Evolutionary conservation across 2,888 invertebrate species (phyloP).

Genomic region (Lycophotia porphyrea): DNA sequence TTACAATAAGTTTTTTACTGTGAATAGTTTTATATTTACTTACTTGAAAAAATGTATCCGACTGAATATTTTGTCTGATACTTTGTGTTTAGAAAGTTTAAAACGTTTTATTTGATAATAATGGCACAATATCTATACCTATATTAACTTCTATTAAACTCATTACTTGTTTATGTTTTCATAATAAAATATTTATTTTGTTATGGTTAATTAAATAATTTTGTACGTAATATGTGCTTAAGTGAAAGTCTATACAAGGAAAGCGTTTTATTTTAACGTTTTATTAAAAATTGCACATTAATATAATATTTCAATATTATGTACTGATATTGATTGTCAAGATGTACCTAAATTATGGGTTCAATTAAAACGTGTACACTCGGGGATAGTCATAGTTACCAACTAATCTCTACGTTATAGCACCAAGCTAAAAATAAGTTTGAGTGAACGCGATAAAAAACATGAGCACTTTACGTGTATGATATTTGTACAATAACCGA

Average conservation of each 20-base stretch:
- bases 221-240: slow-evolving; percentile 45
- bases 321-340: slow-evolving; percentile 33
- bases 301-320: slow-evolving; percentile 24
- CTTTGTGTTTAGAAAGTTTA: slow-evolving; percentile 18
- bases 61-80: slow-evolving; percentile 22
- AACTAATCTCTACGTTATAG: slow-evolving; percentile 65
- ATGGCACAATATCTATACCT: slow-evolving; percentile 59
- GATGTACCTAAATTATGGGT: slow-evolving; percentile 36
- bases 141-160: slow-evolving; percentile 48
- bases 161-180: slow-evolving; percentile 31
- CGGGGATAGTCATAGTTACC: slow-evolving; percentile 57
- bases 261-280: slow-evolving; percentile 20
- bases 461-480: slow-evolving; percentile 38
- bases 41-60: slow-evolving; percentile 21
- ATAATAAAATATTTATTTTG: slow-evolving; percentile 51
- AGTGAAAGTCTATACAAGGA: slow-evolving; percentile 22
- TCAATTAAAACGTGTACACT: slow-evolving; percentile 55
- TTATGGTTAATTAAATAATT: slow-evolving; percentile 29
- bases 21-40: slow-evolving; percentile 17
- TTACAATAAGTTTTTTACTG: neutral
- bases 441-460: slow-evolving; percentile 53
- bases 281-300: slow-evolving; percentile 40
- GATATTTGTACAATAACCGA: slow-evolving; percentile 37
- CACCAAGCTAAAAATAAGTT: slow-evolving; percentile 71
- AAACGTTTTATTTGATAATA: slow-evolving; percentile 39